Base-by-base conservation (phyloP, 2,888 invertebrate species). In the Oscheius sp. region DNA sequence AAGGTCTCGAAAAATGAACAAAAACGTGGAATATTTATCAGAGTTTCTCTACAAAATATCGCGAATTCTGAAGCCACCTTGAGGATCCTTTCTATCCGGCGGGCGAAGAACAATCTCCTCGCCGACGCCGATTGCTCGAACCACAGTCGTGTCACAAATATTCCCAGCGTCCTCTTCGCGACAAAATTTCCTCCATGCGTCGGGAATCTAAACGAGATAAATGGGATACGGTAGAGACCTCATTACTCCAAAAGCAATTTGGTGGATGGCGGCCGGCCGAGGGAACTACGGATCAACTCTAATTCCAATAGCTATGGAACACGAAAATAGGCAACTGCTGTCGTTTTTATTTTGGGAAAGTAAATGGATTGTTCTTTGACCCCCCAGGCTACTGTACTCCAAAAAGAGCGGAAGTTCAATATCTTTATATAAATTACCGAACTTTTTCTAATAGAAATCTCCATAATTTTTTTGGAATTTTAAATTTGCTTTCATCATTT, bases 91-190 rank as follows among this genome's bases (percentile, higher is more conserved):
- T 42, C 33, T 17, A 25, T 50, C 39, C 25, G 27, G 31, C 20
- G 65, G 65, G 23, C 65, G 45, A 12, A 65, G 50, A 25, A 70
- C 50, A 25, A 72, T 57, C 46, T 72, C 72, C 34, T 72, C 68
- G n/a, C 72, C 72, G 20, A 52, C 50, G 17, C 53, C 48, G 39
- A 72, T 63, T 10, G 57, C 31, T 31, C 27, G 25, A 2, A 58
- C 29, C 10, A 67, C 55, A 0, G 52, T 27, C n/a, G 39, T 52
- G n/a, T 48, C 65, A 17, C 63, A 52, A 27, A 53, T 17, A 46
- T 70, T 65, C 12, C 52, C 64, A 15, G 55, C 17, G 1, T 66
- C 46, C 27, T 65, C 69, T 27, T 58, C 69, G 6, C 69, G 63
- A 29, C 70, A 72, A 31, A 65, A 29, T 20, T 29, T 25, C 33